These are phyloP conservation scores for Deroptyus accipitrinus DNA, from an alignment of 2,113 vertebrate genomes.

Conservation along the genomic window DNA sequence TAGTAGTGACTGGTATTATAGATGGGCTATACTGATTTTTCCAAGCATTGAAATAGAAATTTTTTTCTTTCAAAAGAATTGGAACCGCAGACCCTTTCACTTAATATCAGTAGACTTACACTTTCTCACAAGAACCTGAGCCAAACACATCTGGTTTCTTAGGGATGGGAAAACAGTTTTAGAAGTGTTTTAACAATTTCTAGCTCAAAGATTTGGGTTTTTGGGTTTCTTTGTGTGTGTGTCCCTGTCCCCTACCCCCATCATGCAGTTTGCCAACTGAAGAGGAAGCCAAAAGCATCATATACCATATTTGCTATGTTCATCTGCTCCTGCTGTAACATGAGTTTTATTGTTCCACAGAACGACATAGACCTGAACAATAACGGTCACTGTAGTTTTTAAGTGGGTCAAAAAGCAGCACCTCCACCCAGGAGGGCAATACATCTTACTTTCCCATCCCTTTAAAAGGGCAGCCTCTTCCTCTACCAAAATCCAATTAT, in stretches of 20 bases:
- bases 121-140: neutral
- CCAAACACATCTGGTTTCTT: neutral
- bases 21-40: neutral
- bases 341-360: neutral
- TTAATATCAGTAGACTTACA: neutral
- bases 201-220: neutral
- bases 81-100: neutral
- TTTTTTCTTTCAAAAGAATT: too few relatives aligned
- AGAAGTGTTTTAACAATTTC: neutral
- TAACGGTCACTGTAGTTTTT: neutral
- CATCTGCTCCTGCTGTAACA: neutral
- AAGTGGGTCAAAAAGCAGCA: neutral
- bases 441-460: neutral
- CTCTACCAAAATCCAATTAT: neutral
- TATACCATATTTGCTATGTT: neutral
- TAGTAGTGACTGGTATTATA: neutral
- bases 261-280: neutral
- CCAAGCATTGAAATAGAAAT: neutral
- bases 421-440: neutral
- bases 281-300: neutral
- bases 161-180: neutral
- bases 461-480: neutral
- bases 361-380: neutral
- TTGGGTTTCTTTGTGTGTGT: neutral
- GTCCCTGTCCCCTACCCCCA: neutral